Conservation (phyloP, 1,140 invertebrate species). For the Caenorhabditis brenneri region DNA sequence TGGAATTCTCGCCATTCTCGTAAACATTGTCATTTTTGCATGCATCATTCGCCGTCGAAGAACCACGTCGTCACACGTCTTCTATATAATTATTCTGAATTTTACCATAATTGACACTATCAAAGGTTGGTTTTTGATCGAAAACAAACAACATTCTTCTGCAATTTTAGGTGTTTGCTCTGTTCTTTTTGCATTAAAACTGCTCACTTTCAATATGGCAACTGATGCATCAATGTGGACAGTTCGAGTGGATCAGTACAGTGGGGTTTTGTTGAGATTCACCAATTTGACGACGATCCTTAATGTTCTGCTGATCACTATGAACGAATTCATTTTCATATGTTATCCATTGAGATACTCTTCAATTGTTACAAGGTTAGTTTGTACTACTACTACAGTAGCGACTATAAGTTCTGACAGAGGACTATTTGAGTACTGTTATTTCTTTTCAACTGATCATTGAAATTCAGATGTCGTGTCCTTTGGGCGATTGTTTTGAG, state of each 20-base stretch:
- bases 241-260: slow-evolving; percentile 51
- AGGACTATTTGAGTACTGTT: no score
- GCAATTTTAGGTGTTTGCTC: slow-evolving; percentile 29
- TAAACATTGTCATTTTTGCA: slow-evolving; percentile 30
- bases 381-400: neutral
- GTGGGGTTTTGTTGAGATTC: slow-evolving; percentile 51
- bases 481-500: slow-evolving; percentile 10
- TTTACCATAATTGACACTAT: slow-evolving; percentile 42
- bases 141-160: no score
- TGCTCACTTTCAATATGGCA: slow-evolving; percentile 36
- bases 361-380: slow-evolving; percentile 46
- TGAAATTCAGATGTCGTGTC: slow-evolving; percentile 24
- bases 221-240: slow-evolving; percentile 18
- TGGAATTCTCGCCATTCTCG: slow-evolving; percentile 28
- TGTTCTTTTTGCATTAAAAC: slow-evolving; percentile 39
- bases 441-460: no score
- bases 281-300: slow-evolving; percentile 57
- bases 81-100: slow-evolving; percentile 46
- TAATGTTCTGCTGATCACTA: slow-evolving; percentile 50
- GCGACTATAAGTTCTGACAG: no score
- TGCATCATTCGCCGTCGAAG: neutral
- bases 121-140: slow-evolving; percentile 32
- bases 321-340: slow-evolving; percentile 55
- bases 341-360: slow-evolving; percentile 48
- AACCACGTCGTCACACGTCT: slow-evolving; percentile 25